Evolutionary conservation across 2,113 vertebrate genomes (phyloP).

Genomic region (Ptilorrhoa leucosticta): DNA sequence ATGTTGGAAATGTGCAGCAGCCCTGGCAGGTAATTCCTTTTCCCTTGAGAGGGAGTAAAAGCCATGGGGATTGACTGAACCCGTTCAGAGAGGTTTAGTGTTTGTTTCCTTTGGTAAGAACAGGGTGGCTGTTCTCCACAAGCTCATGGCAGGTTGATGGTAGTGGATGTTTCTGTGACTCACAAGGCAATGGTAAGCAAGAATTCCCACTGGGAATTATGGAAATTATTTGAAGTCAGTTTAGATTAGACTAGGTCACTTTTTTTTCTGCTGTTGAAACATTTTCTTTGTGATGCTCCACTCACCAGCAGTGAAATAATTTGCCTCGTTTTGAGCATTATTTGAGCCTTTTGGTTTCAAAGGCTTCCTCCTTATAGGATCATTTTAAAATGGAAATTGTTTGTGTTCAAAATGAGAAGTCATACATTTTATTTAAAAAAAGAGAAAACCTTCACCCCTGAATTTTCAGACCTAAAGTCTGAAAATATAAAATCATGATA

Average conservation of each 20-base stretch:
- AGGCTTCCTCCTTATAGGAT: background rate
- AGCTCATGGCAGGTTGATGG: background rate
- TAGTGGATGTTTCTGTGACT: background rate
- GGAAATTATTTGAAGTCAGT: background rate
- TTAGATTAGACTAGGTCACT: background rate
- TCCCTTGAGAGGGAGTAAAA: background rate
- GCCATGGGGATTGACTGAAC: background rate
- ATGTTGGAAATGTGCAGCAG: background rate
- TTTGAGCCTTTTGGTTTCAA: background rate
- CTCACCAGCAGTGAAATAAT: background rate
- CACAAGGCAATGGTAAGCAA: background rate
- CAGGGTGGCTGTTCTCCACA: background rate
- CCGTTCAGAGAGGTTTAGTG: background rate
- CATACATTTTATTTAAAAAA: background rate
- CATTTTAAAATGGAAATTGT: background rate
- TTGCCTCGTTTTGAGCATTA: background rate
- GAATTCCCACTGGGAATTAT: background rate
- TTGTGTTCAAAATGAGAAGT: background rate
- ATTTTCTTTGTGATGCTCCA: background rate
- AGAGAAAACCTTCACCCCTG: accelerated
- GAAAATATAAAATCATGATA: background rate
- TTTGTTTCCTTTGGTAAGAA: background rate
- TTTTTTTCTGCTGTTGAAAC: background rate
- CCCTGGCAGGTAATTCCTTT: background rate
- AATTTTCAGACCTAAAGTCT: background rate